Conservation (phyloP, 2,113 vertebrate genomes). For the Dendrocopos noguchii region DNA sequence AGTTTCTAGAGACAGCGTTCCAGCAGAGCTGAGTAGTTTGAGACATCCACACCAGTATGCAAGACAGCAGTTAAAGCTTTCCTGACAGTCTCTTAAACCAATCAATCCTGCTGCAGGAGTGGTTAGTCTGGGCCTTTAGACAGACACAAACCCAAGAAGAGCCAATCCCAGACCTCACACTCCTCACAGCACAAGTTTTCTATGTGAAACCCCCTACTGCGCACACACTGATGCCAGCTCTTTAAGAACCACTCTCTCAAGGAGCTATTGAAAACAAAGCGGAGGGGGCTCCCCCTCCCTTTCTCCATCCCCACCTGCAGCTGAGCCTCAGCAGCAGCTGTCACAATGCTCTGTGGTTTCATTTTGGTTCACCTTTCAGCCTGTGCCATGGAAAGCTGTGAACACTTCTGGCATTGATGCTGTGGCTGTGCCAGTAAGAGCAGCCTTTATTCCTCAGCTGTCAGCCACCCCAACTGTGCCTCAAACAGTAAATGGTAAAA, state of each 20-base stretch:
- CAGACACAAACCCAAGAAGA: background rate
- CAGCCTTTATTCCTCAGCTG: background rate
- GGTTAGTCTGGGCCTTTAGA: background rate
- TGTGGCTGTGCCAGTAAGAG: background rate
- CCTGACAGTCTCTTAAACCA: background rate
- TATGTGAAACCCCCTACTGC: background rate
- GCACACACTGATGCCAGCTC: background rate
- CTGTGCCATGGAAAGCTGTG: background rate
- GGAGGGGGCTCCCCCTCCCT: background rate
- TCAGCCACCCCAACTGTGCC: background rate
- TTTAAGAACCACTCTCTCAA: background rate
- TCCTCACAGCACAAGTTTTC: too few species aligned
- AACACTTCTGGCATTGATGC: background rate
- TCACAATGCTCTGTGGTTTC: background rate
- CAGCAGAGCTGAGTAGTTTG: background rate
- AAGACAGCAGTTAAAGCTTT: background rate
- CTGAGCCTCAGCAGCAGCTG: background rate
- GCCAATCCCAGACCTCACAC: rapidly evolving
- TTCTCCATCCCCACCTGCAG: rapidly evolving
- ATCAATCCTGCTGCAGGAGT: background rate
- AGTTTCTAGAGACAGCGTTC: background rate
- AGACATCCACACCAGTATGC: background rate
- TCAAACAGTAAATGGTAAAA: background rate
- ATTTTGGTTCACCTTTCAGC: background rate
- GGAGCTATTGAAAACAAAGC: background rate